Base-by-base conservation (phyloP, 1,140 invertebrate genomes). In the Stenopsyche tienmushanensis region DNA sequence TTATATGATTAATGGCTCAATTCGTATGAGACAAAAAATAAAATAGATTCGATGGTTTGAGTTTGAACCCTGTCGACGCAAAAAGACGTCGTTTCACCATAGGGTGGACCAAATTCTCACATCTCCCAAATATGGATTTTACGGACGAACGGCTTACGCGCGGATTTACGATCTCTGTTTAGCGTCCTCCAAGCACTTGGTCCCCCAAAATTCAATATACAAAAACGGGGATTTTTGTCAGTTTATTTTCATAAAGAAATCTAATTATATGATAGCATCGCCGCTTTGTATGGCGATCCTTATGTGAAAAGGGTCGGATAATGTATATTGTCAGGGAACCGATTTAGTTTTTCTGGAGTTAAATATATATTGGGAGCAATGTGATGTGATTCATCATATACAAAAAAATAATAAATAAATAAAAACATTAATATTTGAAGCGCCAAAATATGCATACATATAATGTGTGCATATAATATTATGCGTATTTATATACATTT, bases 141-240 rank as follows among this genome's bases (percentile, higher is more conserved):
- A 20, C 53, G 29, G 25, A 21, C 25, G 26, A 39, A 21, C 20
- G 53, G 53, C 20, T 41, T 41, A 34, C 29, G 53, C 29, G 15
- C 24, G 53, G 53, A 55, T 55, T 55, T 55, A 55, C 53, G 53
- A 55, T 18, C 29, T 55, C 53, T 55, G 53, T 39, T 55, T 55
- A 23, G 50, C 24, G 18, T 29, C 50, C 50, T n/a, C 29, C 50
- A 53, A 15, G 25, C 53, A 52, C 49, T 52, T 52, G 29, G 49
- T 7, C 50, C 21, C 50, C 50, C 21, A 24, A 53, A 25, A 53
- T 53, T 53, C 50, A 53, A 53, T 53, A 53, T 53, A 53, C 23
- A 53, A 53, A 53, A 53, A 53, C 23, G 23, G 50, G 50, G 50
- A 53, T 26, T 53, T 45, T 39, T 55, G 25, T 55, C 25, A 55